These are phyloP conservation scores for Pandemis corylana DNA, from an alignment of 2,888 invertebrate genomes.

Conservation along the genomic window DNA sequence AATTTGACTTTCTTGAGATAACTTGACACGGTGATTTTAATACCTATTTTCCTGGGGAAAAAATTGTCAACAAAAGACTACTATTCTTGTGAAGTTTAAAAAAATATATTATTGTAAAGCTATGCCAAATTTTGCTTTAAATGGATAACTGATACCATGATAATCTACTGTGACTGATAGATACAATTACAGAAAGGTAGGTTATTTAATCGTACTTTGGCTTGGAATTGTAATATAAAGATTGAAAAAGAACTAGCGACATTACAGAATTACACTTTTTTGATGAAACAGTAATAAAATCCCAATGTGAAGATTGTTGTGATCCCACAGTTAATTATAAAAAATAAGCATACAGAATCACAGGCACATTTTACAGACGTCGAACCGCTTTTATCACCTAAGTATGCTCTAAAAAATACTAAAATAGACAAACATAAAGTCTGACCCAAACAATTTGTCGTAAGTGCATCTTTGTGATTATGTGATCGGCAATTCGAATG, in stretches of 20 bases:
- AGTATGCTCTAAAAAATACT: neutral
- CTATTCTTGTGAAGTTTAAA: neutral
- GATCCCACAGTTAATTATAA: too few species aligned
- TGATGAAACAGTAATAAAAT: too few species aligned
- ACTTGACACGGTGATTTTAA: neutral
- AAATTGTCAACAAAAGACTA: neutral
- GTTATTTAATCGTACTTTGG: slow-evolving; percentile 3
- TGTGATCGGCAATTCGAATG: slow-evolving; percentile 30
- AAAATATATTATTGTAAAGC: neutral
- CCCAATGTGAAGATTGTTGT: too few species aligned
- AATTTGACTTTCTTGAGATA: neutral
- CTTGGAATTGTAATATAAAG: neutral
- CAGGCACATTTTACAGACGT: too few species aligned
- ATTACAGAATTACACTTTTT: too few species aligned
- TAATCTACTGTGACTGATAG: neutral
- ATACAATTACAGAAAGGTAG: neutral
- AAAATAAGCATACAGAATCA: neutral
- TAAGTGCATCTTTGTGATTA: slow-evolving; percentile 32
- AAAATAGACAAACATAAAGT: neutral
- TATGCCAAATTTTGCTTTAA: neutral
- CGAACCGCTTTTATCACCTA: too few species aligned
- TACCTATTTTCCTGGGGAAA: neutral
- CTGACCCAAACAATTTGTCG: slow-evolving; percentile 25
- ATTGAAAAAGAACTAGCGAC: neutral
- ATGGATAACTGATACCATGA: slow-evolving; percentile 1